A percentile compares a stretch with the other conserved stretches of the same genome.
phyloP scores from a whole-genome alignment of 2,888 invertebrate genomes.

The Proisotoma minuta region DNA sequence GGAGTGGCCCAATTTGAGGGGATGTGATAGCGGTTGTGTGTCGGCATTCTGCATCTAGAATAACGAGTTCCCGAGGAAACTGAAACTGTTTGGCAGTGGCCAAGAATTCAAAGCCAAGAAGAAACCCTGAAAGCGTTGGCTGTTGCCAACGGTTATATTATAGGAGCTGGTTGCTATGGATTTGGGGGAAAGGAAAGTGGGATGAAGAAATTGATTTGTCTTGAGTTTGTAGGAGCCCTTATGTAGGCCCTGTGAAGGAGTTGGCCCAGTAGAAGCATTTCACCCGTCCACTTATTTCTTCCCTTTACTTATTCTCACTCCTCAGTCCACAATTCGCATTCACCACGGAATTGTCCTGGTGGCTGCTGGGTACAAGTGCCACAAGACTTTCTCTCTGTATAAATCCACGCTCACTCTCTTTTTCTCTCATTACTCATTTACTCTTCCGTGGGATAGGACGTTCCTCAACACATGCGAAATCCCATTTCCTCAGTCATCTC shows the following conservation, averaged over 20 bases:
- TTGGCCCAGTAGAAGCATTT: conserved; percentile 6
- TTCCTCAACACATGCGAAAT: background rate
- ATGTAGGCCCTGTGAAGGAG: conserved; percentile 8
- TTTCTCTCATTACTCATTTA: background rate
- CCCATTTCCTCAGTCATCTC: background rate
- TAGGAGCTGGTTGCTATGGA: conserved; percentile 11
- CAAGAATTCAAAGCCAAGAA: background rate
- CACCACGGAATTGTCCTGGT: conserved; percentile 1
- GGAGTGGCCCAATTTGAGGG: too few relatives aligned
- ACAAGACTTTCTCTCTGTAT: background rate
- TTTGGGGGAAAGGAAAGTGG: conserved; percentile 14
- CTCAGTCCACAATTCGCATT: conserved; percentile 1
- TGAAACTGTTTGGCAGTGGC: background rate
- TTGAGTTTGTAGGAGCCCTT: background rate
- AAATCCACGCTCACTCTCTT: background rate
- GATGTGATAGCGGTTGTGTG: background rate
- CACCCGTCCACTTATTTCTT: background rate
- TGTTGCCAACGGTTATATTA: background rate
- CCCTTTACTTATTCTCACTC: background rate
- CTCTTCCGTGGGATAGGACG: background rate
- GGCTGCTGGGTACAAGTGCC: background rate
- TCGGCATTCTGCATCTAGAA: background rate
- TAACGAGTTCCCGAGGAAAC: background rate
- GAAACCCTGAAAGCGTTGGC: background rate
- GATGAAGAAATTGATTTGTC: conserved; percentile 21